These are phyloP conservation scores for Gari tellinella DNA, from an alignment of 2,888 invertebrate genomes.

Conservation along the genomic window DNA sequence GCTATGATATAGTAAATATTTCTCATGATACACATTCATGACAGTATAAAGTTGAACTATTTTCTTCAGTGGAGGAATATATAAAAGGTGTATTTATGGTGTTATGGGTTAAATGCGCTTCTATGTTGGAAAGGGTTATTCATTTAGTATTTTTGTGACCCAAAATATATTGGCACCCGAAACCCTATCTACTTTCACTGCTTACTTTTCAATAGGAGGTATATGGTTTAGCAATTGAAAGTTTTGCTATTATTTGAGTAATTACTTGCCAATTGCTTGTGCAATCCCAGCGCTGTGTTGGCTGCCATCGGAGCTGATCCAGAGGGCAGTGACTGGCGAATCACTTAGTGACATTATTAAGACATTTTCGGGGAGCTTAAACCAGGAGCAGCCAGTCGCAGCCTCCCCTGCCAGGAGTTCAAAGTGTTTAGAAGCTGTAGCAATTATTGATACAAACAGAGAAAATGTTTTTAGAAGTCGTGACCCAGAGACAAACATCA, in stretches of 20 bases:
- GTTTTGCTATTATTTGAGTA: constrained; percentile 54
- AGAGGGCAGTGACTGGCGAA: constrained; percentile 18
- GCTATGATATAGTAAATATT: too few species aligned
- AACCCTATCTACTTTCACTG: too few species aligned
- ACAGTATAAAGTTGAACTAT: too few species aligned
- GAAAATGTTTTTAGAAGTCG: constrained; percentile 61
- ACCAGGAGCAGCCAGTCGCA: background rate
- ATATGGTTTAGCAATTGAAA: constrained; percentile 40
- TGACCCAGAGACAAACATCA: constrained; percentile 58
- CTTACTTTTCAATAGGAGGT: constrained; percentile 2
- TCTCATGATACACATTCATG: too few species aligned
- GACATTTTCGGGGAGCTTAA: constrained; percentile 28
- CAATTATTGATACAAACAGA: constrained; percentile 53
- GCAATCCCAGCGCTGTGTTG: constrained; percentile 26
- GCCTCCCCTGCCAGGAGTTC: too few species aligned
- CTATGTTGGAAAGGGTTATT: too few species aligned
- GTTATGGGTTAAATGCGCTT: too few species aligned
- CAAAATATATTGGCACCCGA: too few species aligned
- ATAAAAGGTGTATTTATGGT: too few species aligned
- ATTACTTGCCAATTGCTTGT: constrained; percentile 59
- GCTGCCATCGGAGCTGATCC: too few species aligned
- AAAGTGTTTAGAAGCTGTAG: background rate
- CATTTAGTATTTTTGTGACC: too few species aligned
- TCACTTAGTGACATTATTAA: constrained; percentile 41
- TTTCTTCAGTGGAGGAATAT: too few species aligned